Base-by-base conservation (phyloP, 2,888 invertebrate species). In the Atethmia centrago region DNA sequence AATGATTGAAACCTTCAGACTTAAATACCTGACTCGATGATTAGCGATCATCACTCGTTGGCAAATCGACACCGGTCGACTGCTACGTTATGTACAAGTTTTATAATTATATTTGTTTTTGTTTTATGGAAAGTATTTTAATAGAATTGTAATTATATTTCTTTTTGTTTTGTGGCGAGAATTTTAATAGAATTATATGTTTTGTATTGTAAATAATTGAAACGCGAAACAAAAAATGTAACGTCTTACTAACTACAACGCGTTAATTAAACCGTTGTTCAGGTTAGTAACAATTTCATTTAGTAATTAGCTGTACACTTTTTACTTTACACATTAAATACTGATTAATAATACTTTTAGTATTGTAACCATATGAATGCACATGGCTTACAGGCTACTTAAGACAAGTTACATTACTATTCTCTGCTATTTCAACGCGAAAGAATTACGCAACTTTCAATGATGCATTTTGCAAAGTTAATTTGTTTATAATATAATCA, bases 401-500 rank as follows among this genome's bases (percentile, higher is more conserved):
- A 65, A 47, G 49, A 75, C 62, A 69, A 67, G 51, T 67, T 55
- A 16, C 66, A 56, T 31, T 76, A 53, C 51, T 66, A 36, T 36
- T 51, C n/a, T n/a, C n/a, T n/a, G 42, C 51, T 58, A 68, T 74
- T 74, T 71, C 31, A 63, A 72, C 71, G 55, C 36, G 53, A 53
- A 61, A 73, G 16, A 78, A 45, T 78, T 83, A 49, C 42, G 40
- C 64, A 56, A 79, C 66, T 40, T 67, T 64, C 58, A 67, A 65
- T 42, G 56, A 67, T 49, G 40, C 36, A 77, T 64, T 82, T 76
- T 21, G 61, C 61, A 85, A 85, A 67, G 28, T 66, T 72, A 72
- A 77, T 74, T 76, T 51, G 42, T 56, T 74, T 49, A 80, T 67
- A 84, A 86, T 83, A 68, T 74, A 76, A 72, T 71, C 78, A 68